Evolutionary conservation across 2,797 vertebrate genomes (phyloP).

Genomic region (Schizopygopsis malacanthus): DNA sequence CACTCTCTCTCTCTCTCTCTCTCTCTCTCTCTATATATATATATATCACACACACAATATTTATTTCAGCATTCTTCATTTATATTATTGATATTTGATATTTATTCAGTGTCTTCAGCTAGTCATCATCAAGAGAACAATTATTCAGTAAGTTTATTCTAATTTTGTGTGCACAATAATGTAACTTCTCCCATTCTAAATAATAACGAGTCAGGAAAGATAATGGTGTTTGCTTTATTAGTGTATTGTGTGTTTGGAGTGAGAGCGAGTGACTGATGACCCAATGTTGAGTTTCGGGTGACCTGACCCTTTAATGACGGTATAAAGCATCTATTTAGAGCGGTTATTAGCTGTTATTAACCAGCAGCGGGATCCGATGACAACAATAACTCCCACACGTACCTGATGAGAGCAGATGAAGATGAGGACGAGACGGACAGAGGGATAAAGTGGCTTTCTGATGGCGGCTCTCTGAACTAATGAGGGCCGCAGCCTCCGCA

Average conservation of each 20-base stretch:
- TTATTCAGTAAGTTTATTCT: background rate
- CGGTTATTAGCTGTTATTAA: conserved; percentile 9
- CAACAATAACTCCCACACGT: conserved; percentile 55
- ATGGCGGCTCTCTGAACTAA: conserved; percentile 67
- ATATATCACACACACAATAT: too few species aligned
- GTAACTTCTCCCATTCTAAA: background rate
- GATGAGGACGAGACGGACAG: conserved; percentile 19
- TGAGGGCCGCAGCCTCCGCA: conserved; percentile 74
- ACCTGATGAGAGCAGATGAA: conserved; percentile 56
- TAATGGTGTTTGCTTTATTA: background rate
- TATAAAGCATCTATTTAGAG: background rate
- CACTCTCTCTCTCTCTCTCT: too few species aligned
- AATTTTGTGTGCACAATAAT: background rate
- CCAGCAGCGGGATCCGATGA: background rate
- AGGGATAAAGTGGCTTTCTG: conserved; percentile 49
- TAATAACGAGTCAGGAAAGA: background rate
- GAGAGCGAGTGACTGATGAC: background rate
- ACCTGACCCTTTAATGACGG: too few species aligned
- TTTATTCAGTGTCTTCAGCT: background rate
- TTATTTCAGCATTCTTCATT: background rate
- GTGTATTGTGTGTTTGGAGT: background rate
- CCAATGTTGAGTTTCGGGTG: background rate
- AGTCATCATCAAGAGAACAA: background rate
- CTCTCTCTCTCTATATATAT: too few species aligned
- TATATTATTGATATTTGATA: too few species aligned